Conservation (phyloP, 2,797 vertebrate species). For the Clarias pachynema region DNA sequence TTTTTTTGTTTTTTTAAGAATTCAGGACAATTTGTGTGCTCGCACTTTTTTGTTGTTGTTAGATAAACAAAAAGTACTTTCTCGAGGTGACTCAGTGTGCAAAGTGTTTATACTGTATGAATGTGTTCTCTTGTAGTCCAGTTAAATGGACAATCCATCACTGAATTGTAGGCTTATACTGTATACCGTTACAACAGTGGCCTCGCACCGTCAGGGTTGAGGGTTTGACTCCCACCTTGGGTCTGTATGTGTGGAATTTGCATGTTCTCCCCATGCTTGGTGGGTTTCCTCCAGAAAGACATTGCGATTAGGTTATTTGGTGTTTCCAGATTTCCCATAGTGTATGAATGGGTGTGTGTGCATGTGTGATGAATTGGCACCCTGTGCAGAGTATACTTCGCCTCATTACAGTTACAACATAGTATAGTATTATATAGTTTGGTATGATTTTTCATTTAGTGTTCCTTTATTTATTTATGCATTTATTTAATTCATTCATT, state of each 20-base stretch:
- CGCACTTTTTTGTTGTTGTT: background rate
- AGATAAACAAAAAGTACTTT: background rate
- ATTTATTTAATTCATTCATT: no score
- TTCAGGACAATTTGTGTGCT: background rate
- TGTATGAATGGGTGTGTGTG: no score
- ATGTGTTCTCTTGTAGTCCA: background rate
- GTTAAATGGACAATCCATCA: background rate
- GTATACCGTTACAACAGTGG: background rate
- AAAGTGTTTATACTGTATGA: background rate
- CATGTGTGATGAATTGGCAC: no score
- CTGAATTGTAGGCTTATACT: background rate
- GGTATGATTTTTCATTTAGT: background rate
- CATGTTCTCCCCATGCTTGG: no score
- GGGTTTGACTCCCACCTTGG: no score
- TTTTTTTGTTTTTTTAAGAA: background rate
- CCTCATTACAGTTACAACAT: no score
- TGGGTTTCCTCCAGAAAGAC: no score
- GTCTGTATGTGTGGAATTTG: no score
- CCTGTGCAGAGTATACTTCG: no score
- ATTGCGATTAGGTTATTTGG: no score
- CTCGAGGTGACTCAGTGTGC: background rate
- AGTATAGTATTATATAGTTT: background rate
- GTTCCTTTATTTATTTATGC: background rate
- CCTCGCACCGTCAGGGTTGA: no score
- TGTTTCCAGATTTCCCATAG: no score